These are phyloP conservation scores for Nannobrachium achirus DNA, from an alignment of 2,113 vertebrate genomes.

Conservation along the genomic window DNA sequence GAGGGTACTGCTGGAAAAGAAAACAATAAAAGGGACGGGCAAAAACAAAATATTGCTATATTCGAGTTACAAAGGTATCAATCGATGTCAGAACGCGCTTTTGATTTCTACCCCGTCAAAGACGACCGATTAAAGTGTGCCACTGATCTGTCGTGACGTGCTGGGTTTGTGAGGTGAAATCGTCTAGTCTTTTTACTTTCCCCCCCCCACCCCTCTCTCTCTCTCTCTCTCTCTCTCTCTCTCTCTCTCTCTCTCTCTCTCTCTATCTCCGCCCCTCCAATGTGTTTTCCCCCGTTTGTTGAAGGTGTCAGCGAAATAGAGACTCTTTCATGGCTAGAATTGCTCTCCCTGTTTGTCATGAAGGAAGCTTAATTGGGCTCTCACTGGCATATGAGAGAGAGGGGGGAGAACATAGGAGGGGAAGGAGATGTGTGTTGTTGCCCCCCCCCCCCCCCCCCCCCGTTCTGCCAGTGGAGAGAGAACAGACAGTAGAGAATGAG, in stretches of 20 bases:
- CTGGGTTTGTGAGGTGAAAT: conserved; percentile 53
- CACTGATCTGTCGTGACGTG: conserved; percentile 47
- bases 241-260: background rate
- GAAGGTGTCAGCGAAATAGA: conserved; percentile 31
- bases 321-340: conserved; percentile 41
- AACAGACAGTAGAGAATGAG: background rate
- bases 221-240: background rate
- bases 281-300: conserved; percentile 22
- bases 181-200: conserved; percentile 21
- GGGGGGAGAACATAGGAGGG: background rate
- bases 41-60: conserved; percentile 61
- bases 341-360: conserved; percentile 44
- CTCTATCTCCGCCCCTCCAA: background rate
- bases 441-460: background rate
- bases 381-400: conserved; percentile 9
- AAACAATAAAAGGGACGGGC: conserved; percentile 1
- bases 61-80: conserved; percentile 70
- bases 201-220: background rate
- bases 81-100: conserved; percentile 67
- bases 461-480: background rate
- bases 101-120: conserved; percentile 61
- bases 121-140: conserved; percentile 62
- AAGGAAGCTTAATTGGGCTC: conserved; percentile 57
- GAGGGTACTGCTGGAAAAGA: conserved; percentile 27
- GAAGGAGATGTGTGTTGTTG: background rate